Evolutionary conservation across 2,888 invertebrate species (phyloP), one percentile per base, ranked within the genome.

Genomic region (Lissocephala sabroskyi): DNA sequence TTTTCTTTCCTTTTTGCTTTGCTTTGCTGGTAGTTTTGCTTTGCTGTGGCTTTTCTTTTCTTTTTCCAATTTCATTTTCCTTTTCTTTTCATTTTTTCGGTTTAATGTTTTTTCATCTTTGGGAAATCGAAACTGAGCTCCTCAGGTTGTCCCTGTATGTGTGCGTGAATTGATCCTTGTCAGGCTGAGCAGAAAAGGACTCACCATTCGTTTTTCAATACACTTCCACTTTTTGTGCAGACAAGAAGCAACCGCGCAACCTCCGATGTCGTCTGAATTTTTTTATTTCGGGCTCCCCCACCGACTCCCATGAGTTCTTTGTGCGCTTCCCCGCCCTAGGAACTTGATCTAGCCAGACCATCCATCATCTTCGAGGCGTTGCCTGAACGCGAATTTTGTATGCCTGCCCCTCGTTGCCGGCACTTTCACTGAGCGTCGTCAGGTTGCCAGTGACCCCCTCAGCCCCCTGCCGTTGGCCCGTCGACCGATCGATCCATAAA

Each of bases 221-320:
- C 68, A 75, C 65, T 75, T 68, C 63, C 67, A 71, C 57, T 75
- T 62, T 68, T 63, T 37, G 23, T 37, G 11, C 6, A 2, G 19
- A 37, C 37, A 14, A 14, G 33, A 6, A 7, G 35, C 5, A 5
- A 6, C 30, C 6, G 13, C 18, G 13, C 17, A 9, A 49, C 40
- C 5, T 28, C 30, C 39, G 36, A 41, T 10, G 16, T 26, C 9
- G 3, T 28, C 16, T 41, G 17, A 19, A 7, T 30, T 6, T 16
- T 43, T 35, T 41, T 17, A 30, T 29, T 26, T 41, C 7, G 23
- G 23, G 23, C 23, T 23, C 23, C 23, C 23, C 7, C 23, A 23
- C 23, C 7, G 23, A 5, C 23, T 23, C 23, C 23, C 23, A n/a
- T 23, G 23, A 5, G 3, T 23, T 23, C 7, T 23, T 23, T 23